phyloP scores from a whole-genome alignment of 2,797 vertebrate genomes.

The Sarcophilus harrisii region DNA sequence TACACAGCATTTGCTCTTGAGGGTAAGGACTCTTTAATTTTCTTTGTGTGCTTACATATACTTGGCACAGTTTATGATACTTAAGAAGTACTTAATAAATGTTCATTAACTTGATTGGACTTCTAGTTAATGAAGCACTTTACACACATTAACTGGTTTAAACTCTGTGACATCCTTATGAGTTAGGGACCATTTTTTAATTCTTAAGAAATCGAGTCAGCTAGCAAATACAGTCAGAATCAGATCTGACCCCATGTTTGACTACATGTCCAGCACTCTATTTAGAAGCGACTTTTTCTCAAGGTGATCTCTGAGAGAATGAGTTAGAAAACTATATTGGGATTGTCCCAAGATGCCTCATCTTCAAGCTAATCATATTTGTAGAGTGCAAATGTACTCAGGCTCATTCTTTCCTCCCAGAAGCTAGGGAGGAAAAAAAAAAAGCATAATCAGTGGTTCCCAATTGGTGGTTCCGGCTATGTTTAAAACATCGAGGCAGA shows the following conservation, averaged over 20 bases:
- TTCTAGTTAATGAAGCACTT: neutral
- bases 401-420: neutral
- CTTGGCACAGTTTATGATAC: neutral
- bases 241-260: neutral
- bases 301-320: neutral
- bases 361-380: neutral
- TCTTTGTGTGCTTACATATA: neutral
- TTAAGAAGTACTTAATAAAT: neutral
- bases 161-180: neutral
- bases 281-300: neutral
- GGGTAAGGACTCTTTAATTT: neutral
- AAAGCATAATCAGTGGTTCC: neutral
- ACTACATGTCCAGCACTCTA: neutral
- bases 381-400: neutral
- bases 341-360: neutral
- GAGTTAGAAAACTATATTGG: slow-evolving; percentile 9
- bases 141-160: too few relatives aligned
- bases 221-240: neutral
- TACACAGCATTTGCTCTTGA: neutral
- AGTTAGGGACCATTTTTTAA: neutral
- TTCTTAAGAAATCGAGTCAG: neutral
- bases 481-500: neutral
- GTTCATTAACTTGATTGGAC: neutral
- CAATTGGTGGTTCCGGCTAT: neutral
- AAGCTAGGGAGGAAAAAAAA: neutral